These are phyloP conservation scores for Xiphophorus hellerii DNA, from an alignment of 2,113 vertebrate genomes.

Conservation along the genomic window DNA sequence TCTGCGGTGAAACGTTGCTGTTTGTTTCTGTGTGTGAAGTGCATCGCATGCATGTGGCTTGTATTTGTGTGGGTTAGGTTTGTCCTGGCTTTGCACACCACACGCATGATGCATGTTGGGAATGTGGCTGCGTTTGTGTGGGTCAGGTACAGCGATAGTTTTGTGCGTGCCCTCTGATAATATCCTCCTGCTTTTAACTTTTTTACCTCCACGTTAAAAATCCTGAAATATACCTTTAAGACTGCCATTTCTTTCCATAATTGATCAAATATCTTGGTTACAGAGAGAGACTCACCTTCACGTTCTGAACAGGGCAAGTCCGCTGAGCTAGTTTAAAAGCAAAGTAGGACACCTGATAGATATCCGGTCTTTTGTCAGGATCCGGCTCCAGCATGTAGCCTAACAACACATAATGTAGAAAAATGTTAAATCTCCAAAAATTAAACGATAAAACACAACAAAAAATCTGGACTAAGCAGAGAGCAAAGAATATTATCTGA, in stretches of 20 bases:
- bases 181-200: neutral
- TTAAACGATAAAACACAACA: neutral
- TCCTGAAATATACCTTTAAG: neutral
- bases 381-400: slow-evolving; percentile 99
- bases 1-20: too few relatives aligned
- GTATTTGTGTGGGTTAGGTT: too few relatives aligned
- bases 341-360: slow-evolving; percentile 96
- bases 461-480: neutral
- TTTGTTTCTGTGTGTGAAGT: too few relatives aligned
- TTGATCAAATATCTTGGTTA: slow-evolving; percentile 26
- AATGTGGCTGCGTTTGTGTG: too few relatives aligned
- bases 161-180: too few relatives aligned
- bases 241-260: neutral
- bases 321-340: slow-evolving; percentile 92
- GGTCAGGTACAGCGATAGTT: too few relatives aligned
- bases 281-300: slow-evolving; percentile 83
- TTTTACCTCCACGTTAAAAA: neutral
- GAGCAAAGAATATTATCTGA: slow-evolving; percentile 1
- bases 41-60: too few relatives aligned
- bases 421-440: neutral
- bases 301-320: slow-evolving; percentile 93
- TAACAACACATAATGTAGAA: slow-evolving; percentile 44
- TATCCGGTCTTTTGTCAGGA: slow-evolving; percentile 95
- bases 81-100: too few relatives aligned
- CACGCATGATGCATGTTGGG: too few relatives aligned